phyloP scores from a whole-genome alignment of 2,797 vertebrate species.

The Hypotaenidia okinawae region DNA sequence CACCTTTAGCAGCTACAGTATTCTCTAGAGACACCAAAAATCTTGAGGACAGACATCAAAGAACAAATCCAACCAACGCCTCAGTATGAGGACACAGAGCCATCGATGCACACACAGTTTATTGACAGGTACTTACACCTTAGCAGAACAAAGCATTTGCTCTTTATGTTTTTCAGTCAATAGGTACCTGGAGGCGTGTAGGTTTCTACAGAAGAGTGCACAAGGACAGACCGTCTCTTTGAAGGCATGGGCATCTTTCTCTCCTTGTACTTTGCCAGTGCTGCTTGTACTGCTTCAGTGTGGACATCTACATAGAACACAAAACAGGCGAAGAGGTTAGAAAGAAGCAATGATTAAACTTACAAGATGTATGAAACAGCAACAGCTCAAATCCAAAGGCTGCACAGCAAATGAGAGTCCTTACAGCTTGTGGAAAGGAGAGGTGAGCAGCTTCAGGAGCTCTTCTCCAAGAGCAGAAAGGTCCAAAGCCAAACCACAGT shows the following conservation, averaged over 20 bases:
- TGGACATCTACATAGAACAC: constrained; percentile 84
- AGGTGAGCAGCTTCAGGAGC: neutral
- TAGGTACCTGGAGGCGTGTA: constrained; percentile 93
- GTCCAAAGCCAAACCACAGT: neutral
- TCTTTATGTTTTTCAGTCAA: neutral
- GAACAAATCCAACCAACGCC: neutral
- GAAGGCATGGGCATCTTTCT: constrained; percentile 98
- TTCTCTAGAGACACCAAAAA: neutral
- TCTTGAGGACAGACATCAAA: neutral
- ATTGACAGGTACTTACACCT: neutral
- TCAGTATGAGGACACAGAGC: neutral
- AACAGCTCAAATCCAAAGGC: neutral
- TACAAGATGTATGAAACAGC: no score
- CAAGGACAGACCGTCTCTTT: constrained; percentile 91
- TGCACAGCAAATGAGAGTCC: neutral
- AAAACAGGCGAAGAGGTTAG: neutral
- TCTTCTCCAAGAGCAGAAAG: neutral
- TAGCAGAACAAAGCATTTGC: neutral
- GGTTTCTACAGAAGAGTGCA: constrained; percentile 90
- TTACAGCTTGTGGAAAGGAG: neutral
- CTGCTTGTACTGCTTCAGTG: constrained; percentile 97
- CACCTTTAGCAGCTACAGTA: neutral
- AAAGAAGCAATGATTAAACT: no score
- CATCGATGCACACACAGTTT: neutral
- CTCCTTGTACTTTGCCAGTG: constrained; percentile 93